Evolutionary conservation across 2,888 invertebrate genomes (phyloP).

Genomic region (Orthosia incerta): DNA sequence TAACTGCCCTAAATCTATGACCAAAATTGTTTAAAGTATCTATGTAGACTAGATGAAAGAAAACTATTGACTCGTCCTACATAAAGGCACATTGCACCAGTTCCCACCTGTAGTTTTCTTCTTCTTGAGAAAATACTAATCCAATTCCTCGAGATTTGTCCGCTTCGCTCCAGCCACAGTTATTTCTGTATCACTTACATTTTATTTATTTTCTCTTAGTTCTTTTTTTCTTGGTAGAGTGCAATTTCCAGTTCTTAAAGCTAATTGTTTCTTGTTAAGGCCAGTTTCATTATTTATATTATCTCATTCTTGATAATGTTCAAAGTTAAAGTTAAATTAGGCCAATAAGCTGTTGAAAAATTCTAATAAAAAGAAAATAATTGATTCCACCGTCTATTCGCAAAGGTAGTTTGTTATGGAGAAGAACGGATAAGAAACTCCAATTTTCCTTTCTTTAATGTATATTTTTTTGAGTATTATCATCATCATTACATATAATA

Average conservation of each 20-base stretch:
- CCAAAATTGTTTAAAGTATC: too few relatives aligned
- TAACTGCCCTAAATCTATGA: too few relatives aligned
- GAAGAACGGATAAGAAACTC: too few relatives aligned
- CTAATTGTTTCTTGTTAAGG: background rate
- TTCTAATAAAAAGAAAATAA: too few relatives aligned
- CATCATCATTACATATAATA: too few relatives aligned
- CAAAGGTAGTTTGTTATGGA: too few relatives aligned
- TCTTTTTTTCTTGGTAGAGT: background rate
- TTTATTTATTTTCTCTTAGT: slow-evolving; percentile 9
- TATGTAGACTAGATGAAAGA: background rate
- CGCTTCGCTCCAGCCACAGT: background rate
- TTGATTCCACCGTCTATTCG: too few relatives aligned
- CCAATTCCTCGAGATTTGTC: slow-evolving; percentile 17
- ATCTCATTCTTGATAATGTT: too few relatives aligned
- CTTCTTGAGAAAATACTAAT: slow-evolving; percentile 18
- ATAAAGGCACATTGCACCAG: background rate
- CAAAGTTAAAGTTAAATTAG: too few relatives aligned
- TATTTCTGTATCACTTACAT: slow-evolving; percentile 12
- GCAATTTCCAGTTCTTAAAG: background rate
- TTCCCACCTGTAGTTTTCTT: background rate
- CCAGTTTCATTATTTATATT: background rate
- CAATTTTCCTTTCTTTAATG: too few relatives aligned
- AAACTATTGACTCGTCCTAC: background rate
- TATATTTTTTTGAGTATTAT: too few relatives aligned
- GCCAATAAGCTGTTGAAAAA: too few relatives aligned